Evolutionary conservation across 2,113 vertebrate genomes (phyloP), one percentile per base, ranked within the genome.

Genomic region (Oncorhynchus mykiss): DNA sequence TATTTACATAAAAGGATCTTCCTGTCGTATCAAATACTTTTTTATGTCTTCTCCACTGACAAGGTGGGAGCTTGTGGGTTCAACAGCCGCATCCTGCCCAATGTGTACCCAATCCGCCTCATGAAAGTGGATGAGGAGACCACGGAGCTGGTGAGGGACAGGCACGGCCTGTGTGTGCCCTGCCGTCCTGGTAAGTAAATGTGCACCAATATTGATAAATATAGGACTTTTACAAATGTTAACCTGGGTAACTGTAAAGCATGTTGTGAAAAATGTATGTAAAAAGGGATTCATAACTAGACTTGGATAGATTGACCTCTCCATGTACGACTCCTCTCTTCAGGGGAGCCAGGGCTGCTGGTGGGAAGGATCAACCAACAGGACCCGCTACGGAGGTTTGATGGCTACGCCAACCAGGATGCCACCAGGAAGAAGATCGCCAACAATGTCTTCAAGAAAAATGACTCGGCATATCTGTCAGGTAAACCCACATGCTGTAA

Each of bases 11-110:
- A 16, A 16, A 3, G 5, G 29, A 7, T 29, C 31, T 24, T 29
- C 12, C n/a, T 67, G 24, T 4, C 0, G 27, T 69, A 18, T n/a
- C 67, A 39, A 18, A 20, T 11, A 45, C 39, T 45, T 45, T 45
- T 11, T 45, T 45, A 45, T 45, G 39, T 64, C 60, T 64, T 54
- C 14, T n/a, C 24, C 60, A 45, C 3, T 4, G 31, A 51, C 29
- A 70, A 96, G 96, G 94, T 97, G 0, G 95, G 95, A 0, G 93
- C 96, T 62, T 97, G 96, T 59, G 95, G 95, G 13, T 97, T 97
- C 82, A 97, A 96, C 92, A 98, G 96, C 64, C 94, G 94, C 73
- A 96, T 98, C 78, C 83, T 97, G 48, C 95, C 96, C 62, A 87
- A 83, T 0, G 89, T 98, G 29, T 98, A 98, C 84, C 96, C 96